Conservation (phyloP, 2,113 vertebrate species). For the Ciconia boyciana region DNA sequence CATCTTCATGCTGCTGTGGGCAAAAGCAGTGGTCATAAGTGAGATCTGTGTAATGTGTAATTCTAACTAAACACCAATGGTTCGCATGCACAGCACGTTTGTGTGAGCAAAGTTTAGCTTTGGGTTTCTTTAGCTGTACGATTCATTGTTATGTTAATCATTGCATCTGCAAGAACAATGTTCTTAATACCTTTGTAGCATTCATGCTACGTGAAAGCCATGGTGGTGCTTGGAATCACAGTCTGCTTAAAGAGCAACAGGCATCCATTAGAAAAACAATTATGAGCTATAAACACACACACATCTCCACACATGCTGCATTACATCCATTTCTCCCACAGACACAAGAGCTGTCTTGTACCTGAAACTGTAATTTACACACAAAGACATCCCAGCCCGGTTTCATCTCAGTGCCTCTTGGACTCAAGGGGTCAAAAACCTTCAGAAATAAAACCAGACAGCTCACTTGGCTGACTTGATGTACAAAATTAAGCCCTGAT, state of each 20-base stretch:
- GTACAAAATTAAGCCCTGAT: neutral
- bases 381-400: neutral
- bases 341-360: neutral
- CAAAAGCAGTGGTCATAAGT: neutral
- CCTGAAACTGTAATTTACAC: neutral
- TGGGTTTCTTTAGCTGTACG: neutral
- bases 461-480: neutral
- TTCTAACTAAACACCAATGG: neutral
- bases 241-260: neutral
- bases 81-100: neutral
- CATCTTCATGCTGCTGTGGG: neutral
- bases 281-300: neutral
- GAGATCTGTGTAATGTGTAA: neutral
- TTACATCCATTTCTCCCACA: neutral
- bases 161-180: neutral
- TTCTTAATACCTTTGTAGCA: neutral
- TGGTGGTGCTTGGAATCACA: neutral
- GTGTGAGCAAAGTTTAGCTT: neutral
- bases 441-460: neutral
- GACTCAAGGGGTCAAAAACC: neutral
- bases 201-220: rapidly evolving
- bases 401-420: neutral
- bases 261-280: neutral
- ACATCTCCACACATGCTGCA: neutral
- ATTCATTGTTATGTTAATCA: neutral